Evolutionary conservation across 2,797 vertebrate genomes (phyloP).

Genomic region (Cercopithecus petaurista): DNA sequence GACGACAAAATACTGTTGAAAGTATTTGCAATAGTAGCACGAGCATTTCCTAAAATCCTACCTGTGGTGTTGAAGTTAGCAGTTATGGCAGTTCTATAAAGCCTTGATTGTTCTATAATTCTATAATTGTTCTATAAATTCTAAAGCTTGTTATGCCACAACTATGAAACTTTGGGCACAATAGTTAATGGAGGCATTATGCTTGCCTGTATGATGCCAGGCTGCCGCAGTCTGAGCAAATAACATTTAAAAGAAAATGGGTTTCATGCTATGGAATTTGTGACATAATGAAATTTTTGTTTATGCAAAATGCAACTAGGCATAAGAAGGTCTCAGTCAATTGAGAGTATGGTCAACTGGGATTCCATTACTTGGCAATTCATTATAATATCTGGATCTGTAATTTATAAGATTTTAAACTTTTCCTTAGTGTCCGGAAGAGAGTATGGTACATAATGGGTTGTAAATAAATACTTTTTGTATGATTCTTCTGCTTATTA

Average conservation of each 20-base stretch:
- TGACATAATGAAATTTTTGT: slow-evolving; percentile 26
- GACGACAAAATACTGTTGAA: not conserved
- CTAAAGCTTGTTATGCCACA: slow-evolving; percentile 73
- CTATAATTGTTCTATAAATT: slow-evolving; percentile 82
- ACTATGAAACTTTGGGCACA: slow-evolving; percentile 79
- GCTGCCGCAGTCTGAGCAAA: slow-evolving; percentile 71
- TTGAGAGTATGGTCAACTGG: not conserved
- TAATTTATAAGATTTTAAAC: not conserved
- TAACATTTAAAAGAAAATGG: slow-evolving; percentile 80
- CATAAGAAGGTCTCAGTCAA: slow-evolving; percentile 45
- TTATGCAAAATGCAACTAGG: slow-evolving; percentile 30
- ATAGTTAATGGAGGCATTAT: slow-evolving; percentile 76
- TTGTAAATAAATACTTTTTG: not conserved
- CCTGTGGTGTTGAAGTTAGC: slow-evolving; percentile 72
- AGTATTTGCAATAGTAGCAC: not conserved
- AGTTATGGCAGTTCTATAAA: slow-evolving; percentile 72
- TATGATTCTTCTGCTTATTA: not conserved
- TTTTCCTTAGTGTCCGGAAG: not conserved
- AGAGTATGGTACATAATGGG: not conserved
- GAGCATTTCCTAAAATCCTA: slow-evolving; percentile 44
- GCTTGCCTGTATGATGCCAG: slow-evolving; percentile 78
- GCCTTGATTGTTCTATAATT: slow-evolving; percentile 81
- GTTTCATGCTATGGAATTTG: slow-evolving; percentile 51
- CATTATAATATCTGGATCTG: not conserved
- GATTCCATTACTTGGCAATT: slow-evolving; percentile 43